Base-by-base conservation (phyloP, 2,888 invertebrate species). In the Prenolepis imparis region DNA sequence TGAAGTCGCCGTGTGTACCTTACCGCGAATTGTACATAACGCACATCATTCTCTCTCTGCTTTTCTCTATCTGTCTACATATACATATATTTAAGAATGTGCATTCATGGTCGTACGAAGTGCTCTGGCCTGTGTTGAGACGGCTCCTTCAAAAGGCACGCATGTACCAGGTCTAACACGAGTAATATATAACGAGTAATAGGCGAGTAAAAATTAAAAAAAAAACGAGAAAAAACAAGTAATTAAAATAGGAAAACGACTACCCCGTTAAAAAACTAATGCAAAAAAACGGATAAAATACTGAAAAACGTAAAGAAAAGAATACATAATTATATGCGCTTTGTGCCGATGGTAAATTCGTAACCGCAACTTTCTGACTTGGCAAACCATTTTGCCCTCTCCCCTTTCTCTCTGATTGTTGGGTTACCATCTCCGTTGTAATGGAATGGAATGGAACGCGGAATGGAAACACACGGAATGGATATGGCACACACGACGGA, bases 331-430 rank as follows among this genome's bases (percentile, higher is more conserved):
- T 72, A 91, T 91, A 91, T 90, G 92, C 91, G 94, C 92, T 93
- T 95, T 95, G 95, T 95, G 92, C 92, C 92, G 91, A 92, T 93
- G 93, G 91, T 93, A 92, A 93, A 91, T 92, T 93, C 94, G 94
- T 94, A 94, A 94, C 93, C 94, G 91, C 94, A 94, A 94, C 93
- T 95, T 94, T 95, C 95, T 96, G 96, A 96, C 96, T 96, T 96
- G 96, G 96, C 96, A 96, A 96, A 96, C 96, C 95, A 95, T 95
- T 95, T 96, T 96, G 96, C 96, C 96, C 96, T 96, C 96, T 96
- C 95, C 95, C 95, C 95, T 95, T 95, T 96, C 95, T 96, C 96
- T 96, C 96, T 96, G 96, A 96, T 96, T 96, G 96, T 96, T 96
- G 96, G 96, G 95, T 95, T 95, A 95, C 95, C 95, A 95, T 95